phyloP scores from a whole-genome alignment of 2,888 invertebrate genomes.

The Drepanosiphum platanoidis region DNA sequence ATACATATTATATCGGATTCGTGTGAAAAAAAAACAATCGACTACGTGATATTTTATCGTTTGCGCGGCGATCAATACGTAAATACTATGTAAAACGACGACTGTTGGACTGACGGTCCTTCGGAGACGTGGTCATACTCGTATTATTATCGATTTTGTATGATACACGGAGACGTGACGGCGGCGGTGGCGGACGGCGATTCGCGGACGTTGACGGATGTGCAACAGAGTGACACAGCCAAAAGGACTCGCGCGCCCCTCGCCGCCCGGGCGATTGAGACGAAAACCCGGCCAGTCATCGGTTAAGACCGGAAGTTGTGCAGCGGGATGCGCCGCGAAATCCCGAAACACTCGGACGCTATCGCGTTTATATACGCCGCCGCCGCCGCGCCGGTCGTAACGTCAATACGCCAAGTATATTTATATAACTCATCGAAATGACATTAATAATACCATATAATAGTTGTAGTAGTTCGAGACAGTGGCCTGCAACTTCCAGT shows the following conservation, averaged over 20 bases:
- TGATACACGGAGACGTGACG: background rate
- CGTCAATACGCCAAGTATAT: too few species aligned
- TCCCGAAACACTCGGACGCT: constrained; percentile 4
- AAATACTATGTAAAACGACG: too few species aligned
- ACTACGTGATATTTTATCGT: too few species aligned
- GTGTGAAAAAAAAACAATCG: too few species aligned
- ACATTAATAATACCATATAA: too few species aligned
- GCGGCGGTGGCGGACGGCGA: background rate
- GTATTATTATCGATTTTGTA: constrained; percentile 48
- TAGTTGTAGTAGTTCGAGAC: too few species aligned
- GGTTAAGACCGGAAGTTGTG: constrained; percentile 50
- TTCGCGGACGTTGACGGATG: constrained; percentile 56
- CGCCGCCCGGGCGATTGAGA: constrained; percentile 42
- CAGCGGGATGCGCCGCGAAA: constrained; percentile 10
- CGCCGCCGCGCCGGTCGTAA: background rate
- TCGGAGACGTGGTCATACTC: too few species aligned
- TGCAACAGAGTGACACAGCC: constrained; percentile 61
- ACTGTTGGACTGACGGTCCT: too few species aligned
- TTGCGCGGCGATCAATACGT: too few species aligned
- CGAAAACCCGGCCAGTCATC: constrained; percentile 58
- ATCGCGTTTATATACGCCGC: constrained; percentile 17
- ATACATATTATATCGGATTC: too few species aligned
- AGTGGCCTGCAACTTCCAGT: too few species aligned
- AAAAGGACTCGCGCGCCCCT: constrained; percentile 27
- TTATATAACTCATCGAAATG: too few species aligned